phyloP scores from a whole-genome alignment of 2,797 vertebrate genomes.

The Selene dorsalis region DNA sequence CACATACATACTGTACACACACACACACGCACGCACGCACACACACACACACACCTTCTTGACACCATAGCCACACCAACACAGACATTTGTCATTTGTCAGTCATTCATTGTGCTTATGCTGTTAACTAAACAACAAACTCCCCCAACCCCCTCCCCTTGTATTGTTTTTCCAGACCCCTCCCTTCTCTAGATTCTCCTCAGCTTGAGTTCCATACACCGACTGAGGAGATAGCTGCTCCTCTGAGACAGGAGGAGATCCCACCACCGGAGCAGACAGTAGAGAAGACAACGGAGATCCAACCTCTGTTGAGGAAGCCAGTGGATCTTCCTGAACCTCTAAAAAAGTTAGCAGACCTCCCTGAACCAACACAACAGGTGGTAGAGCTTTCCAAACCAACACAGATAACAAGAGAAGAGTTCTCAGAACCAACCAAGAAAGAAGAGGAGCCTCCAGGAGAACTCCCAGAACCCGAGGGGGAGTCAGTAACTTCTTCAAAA shows the following conservation, averaged over 20 bases:
- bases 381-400: constrained; percentile 25
- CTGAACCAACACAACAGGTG: constrained; percentile 27
- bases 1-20: constrained; percentile 21
- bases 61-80: constrained; percentile 31
- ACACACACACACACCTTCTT: constrained; percentile 11
- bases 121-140: constrained; percentile 59
- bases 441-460: too few relatives aligned
- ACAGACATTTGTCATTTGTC: constrained; percentile 61
- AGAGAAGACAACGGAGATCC: constrained; percentile 11
- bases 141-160: constrained; percentile 54
- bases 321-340: constrained; percentile 59
- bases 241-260: constrained; percentile 54
- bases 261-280: constrained; percentile 18
- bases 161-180: constrained; percentile 74
- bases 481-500: constrained; percentile 2
- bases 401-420: constrained; percentile 16
- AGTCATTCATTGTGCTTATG: constrained; percentile 54
- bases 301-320: constrained; percentile 35
- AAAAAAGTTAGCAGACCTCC: constrained; percentile 37
- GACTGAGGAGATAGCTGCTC: constrained; percentile 71
- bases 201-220: constrained; percentile 79
- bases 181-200: constrained; percentile 81
- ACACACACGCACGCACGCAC: constrained; percentile 1
- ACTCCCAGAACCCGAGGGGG: constrained; percentile 21
- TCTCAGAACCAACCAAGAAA: too few relatives aligned